These are phyloP conservation scores for Tetanocera ferruginea DNA, from an alignment of 2,888 invertebrate species.

Conservation along the genomic window DNA sequence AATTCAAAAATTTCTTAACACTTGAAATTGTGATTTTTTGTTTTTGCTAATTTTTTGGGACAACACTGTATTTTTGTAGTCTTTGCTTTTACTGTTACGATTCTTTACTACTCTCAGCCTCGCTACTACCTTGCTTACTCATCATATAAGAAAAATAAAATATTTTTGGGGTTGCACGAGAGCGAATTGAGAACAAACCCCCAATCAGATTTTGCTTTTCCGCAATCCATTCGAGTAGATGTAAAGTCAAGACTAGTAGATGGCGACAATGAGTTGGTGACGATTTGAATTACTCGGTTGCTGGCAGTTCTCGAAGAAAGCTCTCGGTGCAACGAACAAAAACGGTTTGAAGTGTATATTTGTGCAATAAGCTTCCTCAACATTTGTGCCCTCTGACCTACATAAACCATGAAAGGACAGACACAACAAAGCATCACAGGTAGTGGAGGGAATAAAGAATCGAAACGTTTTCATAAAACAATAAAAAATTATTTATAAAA, in stretches of 20 bases:
- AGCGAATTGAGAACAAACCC: too few species aligned
- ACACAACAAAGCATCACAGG: not conserved
- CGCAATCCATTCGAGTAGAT: not conserved
- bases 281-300: not conserved
- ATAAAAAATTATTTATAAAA: not conserved
- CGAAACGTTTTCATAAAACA: not conserved
- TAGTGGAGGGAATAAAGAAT: not conserved
- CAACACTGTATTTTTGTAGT: too few species aligned
- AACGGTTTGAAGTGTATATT: slow-evolving; percentile 7
- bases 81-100: too few species aligned
- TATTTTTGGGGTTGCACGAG: too few species aligned
- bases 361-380: not conserved
- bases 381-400: slow-evolving; percentile 1
- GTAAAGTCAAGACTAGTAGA: slow-evolving; percentile 1
- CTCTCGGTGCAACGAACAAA: slow-evolving; percentile 27
- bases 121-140: too few species aligned
- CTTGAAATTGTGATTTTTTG: too few species aligned
- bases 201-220: not conserved
- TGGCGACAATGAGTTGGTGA: slow-evolving; percentile 9
- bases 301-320: slow-evolving; percentile 13
- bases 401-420: not conserved
- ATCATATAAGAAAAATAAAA: too few species aligned
- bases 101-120: too few species aligned
- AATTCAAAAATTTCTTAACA: too few species aligned
- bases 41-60: too few species aligned